Evolutionary conservation across 2,888 invertebrate species (phyloP).

Genomic region (Cephus pygmeus): DNA sequence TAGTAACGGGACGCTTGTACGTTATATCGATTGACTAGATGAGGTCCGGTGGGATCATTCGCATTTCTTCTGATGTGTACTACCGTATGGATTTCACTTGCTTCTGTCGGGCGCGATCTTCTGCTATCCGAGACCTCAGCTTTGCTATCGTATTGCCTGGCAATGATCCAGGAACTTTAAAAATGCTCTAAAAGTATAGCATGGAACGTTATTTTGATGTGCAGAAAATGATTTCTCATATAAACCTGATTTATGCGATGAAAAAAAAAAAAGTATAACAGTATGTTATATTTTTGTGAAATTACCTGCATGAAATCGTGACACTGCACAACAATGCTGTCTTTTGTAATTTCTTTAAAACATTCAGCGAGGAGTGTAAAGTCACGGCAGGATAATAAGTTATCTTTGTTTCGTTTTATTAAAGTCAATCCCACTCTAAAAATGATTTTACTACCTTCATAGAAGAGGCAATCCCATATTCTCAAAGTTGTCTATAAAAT

Average conservation of each 20-base stretch:
- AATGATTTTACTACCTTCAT: slow-evolving; percentile 93
- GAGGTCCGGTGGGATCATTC: slow-evolving; percentile 28
- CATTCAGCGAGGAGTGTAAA: slow-evolving; percentile 84
- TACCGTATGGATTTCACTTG: slow-evolving; percentile 54
- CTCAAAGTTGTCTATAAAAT: slow-evolving; percentile 82
- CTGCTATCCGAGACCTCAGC: slow-evolving; percentile 71
- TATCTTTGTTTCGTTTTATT: slow-evolving; percentile 78
- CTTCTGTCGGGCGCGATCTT: slow-evolving; percentile 69
- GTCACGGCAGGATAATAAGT: slow-evolving; percentile 82
- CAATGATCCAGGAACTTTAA: slow-evolving; percentile 83
- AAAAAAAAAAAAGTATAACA: slow-evolving; percentile 3
- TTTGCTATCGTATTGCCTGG: slow-evolving; percentile 75
- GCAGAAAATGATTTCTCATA: slow-evolving; percentile 4
- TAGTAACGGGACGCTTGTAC: not conserved
- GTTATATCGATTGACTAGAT: slow-evolving; percentile 48
- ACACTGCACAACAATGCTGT: slow-evolving; percentile 83
- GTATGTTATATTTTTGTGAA: slow-evolving; percentile 10
- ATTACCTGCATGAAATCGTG: slow-evolving; percentile 88
- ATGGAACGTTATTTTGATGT: slow-evolving; percentile 12
- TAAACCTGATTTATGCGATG: slow-evolving; percentile 3
- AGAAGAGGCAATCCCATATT: slow-evolving; percentile 96
- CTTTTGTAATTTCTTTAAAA: slow-evolving; percentile 84
- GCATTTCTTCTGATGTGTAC: slow-evolving; percentile 33
- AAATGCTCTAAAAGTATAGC: slow-evolving; percentile 76
- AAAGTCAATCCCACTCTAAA: slow-evolving; percentile 90